Base-by-base conservation (phyloP, 2,888 invertebrate species). In the Saturnia pavonia region DNA sequence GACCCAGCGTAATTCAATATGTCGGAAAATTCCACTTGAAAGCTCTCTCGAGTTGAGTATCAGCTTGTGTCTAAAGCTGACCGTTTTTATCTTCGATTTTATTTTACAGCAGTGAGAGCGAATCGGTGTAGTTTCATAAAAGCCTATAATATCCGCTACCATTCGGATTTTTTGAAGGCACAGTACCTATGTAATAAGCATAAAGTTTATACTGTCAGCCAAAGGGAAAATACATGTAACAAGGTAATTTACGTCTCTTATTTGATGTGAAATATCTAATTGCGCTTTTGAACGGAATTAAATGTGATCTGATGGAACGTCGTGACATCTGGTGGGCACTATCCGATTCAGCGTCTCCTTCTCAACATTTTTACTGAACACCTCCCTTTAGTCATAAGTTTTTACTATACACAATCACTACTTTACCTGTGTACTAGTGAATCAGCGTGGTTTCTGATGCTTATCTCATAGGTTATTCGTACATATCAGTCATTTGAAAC, bases 1-100 rank as follows among this genome's bases (percentile, higher is more conserved):
- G n/a, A 7, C 65, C 40, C 65, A n/a, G 2, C 34, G 65, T 65
- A 65, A 65, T 65, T 40, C 65, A 40, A 65, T 65, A 65, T 65
- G 34, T 40, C 40, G 40, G 65, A 40, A 40, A 65, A 65, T 60
- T 65, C 40, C 65, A 0, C 65, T 65, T n/a, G 65, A 40, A 65
- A 65, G 65, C 40, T 19, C 19, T 65, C 65, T 11, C 57, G 12
- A 60, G 57, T 11, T 27, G 0, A 16, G 25, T 8, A 25, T 60
- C 57, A 27, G 57, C 27, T 60, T 60, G 27, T 60, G 14, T 60
- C 57, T 60, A 27, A 60, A 25, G 14, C 25, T 25, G 57, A 25
- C 27, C 27, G 40, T 40, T 40, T 65, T 40, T 65, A 65, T 65
- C 40, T 40, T 7, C 11, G n/a, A n/a, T 65, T 65, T 65, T 65